phyloP scores from a whole-genome alignment of 2,888 invertebrate species.

The Branchipolynoe longqiensis region DNA sequence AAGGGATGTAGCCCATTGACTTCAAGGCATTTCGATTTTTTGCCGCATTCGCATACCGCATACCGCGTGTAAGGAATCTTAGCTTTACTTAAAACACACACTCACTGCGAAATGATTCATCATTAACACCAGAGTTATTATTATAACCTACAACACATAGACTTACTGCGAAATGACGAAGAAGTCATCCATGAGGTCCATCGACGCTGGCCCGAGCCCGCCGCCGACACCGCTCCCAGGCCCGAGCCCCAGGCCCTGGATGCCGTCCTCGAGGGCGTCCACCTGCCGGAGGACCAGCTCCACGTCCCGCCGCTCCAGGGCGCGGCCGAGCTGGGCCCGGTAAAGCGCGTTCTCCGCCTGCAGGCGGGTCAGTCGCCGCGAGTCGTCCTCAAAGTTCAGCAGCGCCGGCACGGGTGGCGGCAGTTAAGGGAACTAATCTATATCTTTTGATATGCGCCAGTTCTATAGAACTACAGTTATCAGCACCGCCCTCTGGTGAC shows the following conservation, averaged over 20 bases:
- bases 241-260: neutral
- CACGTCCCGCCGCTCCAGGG: slow-evolving; percentile 36
- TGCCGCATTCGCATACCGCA: no score
- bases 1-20: no score
- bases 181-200: slow-evolving; percentile 94
- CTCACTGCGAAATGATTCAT: no score
- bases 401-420: slow-evolving; percentile 83
- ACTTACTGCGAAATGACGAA: slow-evolving; percentile 92
- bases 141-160: neutral
- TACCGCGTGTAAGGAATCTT: no score
- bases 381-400: slow-evolving; percentile 92
- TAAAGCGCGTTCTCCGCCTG: slow-evolving; percentile 92
- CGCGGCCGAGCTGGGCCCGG: slow-evolving; percentile 80
- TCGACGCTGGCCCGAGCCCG: slow-evolving; percentile 25
- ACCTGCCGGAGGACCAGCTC: slow-evolving; percentile 26
- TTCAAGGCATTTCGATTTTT: no score
- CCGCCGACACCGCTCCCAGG: neutral
- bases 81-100: no score
- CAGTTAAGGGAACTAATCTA: slow-evolving; percentile 61
- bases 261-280: neutral
- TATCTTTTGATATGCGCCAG: no score
- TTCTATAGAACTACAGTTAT: no score
- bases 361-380: slow-evolving; percentile 88
- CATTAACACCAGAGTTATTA: no score
- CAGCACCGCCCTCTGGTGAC: no score